A percentile compares a stretch with the other conserved stretches of the same genome.
These are phyloP conservation scores for Aythya baeri DNA, from an alignment of 2,113 vertebrate genomes.

Conservation along the genomic window DNA sequence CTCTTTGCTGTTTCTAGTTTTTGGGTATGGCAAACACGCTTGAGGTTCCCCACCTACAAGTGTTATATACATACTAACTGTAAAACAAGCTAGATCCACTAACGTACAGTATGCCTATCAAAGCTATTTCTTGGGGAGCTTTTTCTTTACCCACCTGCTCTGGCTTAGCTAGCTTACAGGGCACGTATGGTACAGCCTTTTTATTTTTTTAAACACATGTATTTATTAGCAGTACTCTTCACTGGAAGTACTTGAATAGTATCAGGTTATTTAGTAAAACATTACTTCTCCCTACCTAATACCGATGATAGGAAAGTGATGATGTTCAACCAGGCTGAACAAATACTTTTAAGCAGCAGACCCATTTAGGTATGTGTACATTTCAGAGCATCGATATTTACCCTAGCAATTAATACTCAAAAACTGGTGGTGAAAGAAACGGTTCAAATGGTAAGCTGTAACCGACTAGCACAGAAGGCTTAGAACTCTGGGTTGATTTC, in stretches of 20 bases:
- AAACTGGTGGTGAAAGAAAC: slow-evolving; percentile 10
- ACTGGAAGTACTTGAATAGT: background rate
- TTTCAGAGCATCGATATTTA: background rate
- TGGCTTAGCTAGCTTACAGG: background rate
- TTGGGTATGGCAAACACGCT: background rate
- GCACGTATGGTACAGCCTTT: background rate
- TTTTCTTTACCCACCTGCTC: background rate
- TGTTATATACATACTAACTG: background rate
- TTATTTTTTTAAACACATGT: too few relatives aligned
- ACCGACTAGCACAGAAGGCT: background rate
- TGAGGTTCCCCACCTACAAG: background rate
- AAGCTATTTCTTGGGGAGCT: background rate
- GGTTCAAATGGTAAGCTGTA: background rate
- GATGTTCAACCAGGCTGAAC: background rate
- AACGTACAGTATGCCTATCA: background rate
- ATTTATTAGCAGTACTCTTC: background rate
- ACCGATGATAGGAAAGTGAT: background rate
- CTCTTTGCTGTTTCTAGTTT: background rate
- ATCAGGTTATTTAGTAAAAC: background rate
- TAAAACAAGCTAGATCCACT: background rate
- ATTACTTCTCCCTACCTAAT: background rate
- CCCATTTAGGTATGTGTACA: background rate
- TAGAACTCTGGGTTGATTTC: background rate
- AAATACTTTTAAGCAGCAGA: background rate
- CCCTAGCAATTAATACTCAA: background rate